Conservation (phyloP, 1,140 invertebrate genomes). For the Theocolax elegans region DNA sequence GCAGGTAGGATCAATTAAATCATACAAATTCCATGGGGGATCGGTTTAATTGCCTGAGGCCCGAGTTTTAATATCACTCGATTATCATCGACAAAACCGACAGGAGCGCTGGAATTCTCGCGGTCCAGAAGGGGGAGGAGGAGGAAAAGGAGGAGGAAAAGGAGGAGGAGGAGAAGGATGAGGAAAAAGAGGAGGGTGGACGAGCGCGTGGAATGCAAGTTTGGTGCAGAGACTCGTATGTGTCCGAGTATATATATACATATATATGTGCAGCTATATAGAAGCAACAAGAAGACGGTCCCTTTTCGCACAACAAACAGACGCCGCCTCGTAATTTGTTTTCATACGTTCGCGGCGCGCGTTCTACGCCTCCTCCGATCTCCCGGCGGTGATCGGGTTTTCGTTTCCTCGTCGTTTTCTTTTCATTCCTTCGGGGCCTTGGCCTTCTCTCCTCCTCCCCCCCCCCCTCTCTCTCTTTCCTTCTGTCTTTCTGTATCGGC, state of each 20-base stretch:
- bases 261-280: no score
- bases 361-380: constrained; percentile 52
- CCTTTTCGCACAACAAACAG: constrained; percentile 58
- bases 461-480: constrained; percentile 26
- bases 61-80: constrained; percentile 25
- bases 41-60: constrained; percentile 9
- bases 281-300: no score
- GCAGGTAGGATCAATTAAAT: constrained; percentile 37
- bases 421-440: constrained; percentile 1
- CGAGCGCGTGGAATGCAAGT: constrained; percentile 11
- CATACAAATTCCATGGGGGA: constrained; percentile 31
- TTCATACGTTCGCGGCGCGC: constrained; percentile 60
- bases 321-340: constrained; percentile 66
- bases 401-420: constrained; percentile 9
- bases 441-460: background rate
- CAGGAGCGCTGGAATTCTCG: constrained; percentile 22
- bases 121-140: constrained; percentile 18
- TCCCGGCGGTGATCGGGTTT: background rate
- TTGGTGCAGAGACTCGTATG: constrained; percentile 18
- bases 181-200: constrained; percentile 17
- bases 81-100: constrained; percentile 24
- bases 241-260: no score
- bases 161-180: constrained; percentile 29
- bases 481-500: constrained; percentile 28
- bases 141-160: constrained; percentile 27